A percentile compares a stretch with the other conserved stretches of the same genome.
These are phyloP conservation scores for Nothura maculosa DNA, from an alignment of 2,797 vertebrate species.

Conservation along the genomic window DNA sequence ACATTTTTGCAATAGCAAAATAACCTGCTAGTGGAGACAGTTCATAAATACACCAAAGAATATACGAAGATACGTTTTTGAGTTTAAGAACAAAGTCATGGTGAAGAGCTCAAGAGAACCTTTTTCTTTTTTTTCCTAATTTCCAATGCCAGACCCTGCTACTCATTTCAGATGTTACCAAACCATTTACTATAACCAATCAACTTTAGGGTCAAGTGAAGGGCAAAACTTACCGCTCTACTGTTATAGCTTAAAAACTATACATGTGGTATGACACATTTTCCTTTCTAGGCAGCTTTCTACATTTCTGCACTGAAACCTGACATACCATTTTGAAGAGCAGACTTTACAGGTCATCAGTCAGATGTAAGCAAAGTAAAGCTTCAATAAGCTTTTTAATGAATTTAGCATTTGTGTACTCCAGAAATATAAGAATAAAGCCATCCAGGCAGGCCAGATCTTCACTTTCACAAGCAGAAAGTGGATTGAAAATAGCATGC, in stretches of 20 bases:
- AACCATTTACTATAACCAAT: not conserved
- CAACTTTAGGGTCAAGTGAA: not conserved
- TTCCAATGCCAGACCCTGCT: not conserved
- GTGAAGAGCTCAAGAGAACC: not conserved
- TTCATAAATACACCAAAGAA: not conserved
- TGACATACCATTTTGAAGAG: not conserved
- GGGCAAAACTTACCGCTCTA: not conserved
- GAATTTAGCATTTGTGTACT: not conserved
- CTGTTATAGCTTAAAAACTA: not conserved
- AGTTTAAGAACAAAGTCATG: not conserved
- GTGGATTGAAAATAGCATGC: not conserved
- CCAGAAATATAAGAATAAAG: not conserved
- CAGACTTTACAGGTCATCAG: not conserved
- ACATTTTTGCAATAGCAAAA: not conserved
- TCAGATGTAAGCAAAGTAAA: not conserved
- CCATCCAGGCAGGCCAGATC: not conserved
- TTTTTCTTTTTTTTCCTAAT: not conserved
- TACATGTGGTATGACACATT: not conserved
- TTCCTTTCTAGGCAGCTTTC: not conserved
- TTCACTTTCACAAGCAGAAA: not conserved
- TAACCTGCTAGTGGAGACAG: not conserved
- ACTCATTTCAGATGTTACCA: not conserved
- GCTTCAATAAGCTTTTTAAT: not conserved
- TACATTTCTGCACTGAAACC: not conserved
- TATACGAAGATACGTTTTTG: not conserved